Base-by-base conservation (phyloP, 2,113 vertebrate genomes). In the Pogonocichla stellata region DNA sequence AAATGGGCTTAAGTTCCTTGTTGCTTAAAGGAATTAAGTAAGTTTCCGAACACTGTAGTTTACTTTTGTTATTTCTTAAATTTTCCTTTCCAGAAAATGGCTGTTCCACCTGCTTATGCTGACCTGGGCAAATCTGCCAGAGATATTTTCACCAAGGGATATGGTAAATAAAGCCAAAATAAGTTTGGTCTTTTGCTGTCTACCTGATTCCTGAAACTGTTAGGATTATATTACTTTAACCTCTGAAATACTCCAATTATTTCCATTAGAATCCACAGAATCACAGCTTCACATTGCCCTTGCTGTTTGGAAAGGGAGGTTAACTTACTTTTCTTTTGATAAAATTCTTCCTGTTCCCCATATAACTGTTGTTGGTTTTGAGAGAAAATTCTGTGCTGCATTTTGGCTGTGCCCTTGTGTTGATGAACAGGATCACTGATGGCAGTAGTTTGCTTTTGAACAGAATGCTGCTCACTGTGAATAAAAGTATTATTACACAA, bases 141-240 rank as follows among this genome's bases (percentile, higher is more conserved):
- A 96, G 99, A 99, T 90, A 98, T 99, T 96, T 99, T 99, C 97
- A 99, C 99, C 95, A 99, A 99, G 93, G 99, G 99, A 97, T 99
- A 99, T 19, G 99, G 99, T 99, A 97, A 99, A 96, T 97, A 95
- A 88, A 53, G 18, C 23, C 6, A 56, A 69, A 61, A 75, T 51
- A 58, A 72, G 16, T 88, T 54, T 60, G 31, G 7, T 53, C 42
- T 50, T 80, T 78, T 14, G 7, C 13, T 73, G 9, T 28, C 19
- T 91, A 7, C 23, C 38, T 14, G 14, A 28, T 13, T 75, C 19
- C 34, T 51, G 42, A 65, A 69, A 23, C 45, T 31, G 13, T 42
- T 60, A 40, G 14, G 43, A 45, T 87, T 87, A 78, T 45, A 45
- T 43, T 88, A 12, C 20, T 51, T 51, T 74, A 26, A 12, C 6